Evolutionary conservation across 35 echinoderm and acorn worm genomes (phyloP).

Genomic region (Hemicentrotus pulcherrimus): DNA sequence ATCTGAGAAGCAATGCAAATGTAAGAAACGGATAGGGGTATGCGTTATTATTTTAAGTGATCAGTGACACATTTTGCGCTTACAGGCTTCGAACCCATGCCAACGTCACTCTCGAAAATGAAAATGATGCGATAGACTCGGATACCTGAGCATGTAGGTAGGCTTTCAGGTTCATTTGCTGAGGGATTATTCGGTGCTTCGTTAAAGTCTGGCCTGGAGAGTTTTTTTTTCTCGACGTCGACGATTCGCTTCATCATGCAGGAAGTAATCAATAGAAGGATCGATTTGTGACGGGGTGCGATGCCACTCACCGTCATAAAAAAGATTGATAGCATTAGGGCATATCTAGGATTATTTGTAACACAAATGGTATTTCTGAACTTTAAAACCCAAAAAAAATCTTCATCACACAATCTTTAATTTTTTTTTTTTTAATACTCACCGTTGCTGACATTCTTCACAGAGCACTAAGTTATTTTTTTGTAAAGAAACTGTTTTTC

Average conservation of each 20-base stretch:
- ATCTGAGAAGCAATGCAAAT: neutral
- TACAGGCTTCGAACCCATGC: neutral
- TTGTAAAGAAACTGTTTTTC: no score
- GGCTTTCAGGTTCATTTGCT: neutral
- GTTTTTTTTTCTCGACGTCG: neutral
- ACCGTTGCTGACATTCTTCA: no score
- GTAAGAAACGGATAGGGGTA: neutral
- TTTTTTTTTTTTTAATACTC: no score
- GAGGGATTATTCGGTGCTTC: neutral
- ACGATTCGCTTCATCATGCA: neutral
- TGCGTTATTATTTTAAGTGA: constrained; percentile 6
- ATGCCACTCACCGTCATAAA: neutral
- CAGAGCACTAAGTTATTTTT: no score
- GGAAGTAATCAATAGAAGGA: neutral
- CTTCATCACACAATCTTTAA: no score
- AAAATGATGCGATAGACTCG: neutral
- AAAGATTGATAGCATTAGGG: no score
- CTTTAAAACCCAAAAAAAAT: no score
- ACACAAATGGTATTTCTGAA: no score
- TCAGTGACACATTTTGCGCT: neutral
- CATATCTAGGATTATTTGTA: no score
- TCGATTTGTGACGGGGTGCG: neutral
- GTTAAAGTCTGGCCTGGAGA: neutral
- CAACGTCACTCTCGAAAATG: neutral
- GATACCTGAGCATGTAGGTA: neutral